phyloP scores from a whole-genome alignment of 2,888 invertebrate genomes.

The Sabellastarte sp. region DNA sequence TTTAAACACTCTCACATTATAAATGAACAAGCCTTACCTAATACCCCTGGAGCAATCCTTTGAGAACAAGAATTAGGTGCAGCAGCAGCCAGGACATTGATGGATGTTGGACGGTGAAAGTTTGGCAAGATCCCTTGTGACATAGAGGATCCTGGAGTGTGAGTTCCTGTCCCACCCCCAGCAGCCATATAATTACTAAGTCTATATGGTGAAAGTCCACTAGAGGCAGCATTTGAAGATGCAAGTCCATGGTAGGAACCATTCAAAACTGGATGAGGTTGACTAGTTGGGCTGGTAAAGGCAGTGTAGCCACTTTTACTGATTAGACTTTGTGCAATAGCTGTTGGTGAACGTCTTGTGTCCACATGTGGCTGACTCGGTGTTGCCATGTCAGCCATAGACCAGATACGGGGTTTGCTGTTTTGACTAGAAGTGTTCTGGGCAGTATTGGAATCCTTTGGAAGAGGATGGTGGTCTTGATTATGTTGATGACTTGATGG shows the following conservation, averaged over 20 bases:
- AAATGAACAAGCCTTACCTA: too few relatives aligned
- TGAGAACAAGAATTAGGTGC: too few relatives aligned
- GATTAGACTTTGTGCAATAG: not conserved
- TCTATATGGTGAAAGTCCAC: not conserved
- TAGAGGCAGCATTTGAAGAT: not conserved
- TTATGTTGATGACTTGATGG: too few relatives aligned
- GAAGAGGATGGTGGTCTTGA: too few relatives aligned
- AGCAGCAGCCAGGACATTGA: not conserved
- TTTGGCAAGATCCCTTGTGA: not conserved
- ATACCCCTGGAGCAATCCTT: too few relatives aligned
- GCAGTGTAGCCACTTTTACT: not conserved
- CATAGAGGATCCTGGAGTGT: not conserved
- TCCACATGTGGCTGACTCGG: conserved; percentile 28
- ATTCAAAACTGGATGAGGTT: not conserved
- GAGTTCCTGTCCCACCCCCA: too few relatives aligned
- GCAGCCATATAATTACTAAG: not conserved
- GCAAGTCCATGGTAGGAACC: not conserved
- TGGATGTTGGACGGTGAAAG: not conserved
- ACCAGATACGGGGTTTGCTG: conserved; percentile 49
- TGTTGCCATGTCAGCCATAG: conserved; percentile 53
- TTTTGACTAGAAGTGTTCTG: not conserved
- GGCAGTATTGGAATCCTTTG: too few relatives aligned
- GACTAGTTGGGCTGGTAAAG: not conserved
- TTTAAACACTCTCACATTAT: too few relatives aligned
- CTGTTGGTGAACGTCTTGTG: not conserved